phyloP scores from a whole-genome alignment of 1,140 invertebrate species.

The Varroa destructor region DNA sequence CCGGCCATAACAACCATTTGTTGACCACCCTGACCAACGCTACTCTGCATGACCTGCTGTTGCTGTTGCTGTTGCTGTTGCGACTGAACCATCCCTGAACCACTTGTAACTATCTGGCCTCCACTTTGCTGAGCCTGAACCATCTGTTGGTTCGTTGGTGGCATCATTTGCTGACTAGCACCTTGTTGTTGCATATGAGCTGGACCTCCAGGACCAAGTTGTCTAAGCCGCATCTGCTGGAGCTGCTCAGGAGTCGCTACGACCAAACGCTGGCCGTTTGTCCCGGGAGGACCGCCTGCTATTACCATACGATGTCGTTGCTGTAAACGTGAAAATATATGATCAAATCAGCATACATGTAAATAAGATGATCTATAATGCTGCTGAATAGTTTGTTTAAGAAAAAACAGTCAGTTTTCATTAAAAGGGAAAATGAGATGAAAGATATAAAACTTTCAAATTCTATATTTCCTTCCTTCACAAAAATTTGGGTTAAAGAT shows the following conservation, averaged over 20 bases:
- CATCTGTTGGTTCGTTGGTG: not conserved
- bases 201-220: conserved; percentile 1
- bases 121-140: not conserved
- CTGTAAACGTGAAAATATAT: not conserved
- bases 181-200: not conserved
- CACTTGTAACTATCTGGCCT: conserved; percentile 18
- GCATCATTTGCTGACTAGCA: not conserved
- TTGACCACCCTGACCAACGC: conserved; percentile 31
- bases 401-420: not conserved
- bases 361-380: not conserved
- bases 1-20: conserved; percentile 30
- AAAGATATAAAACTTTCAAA: no score
- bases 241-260: conserved; percentile 19
- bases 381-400: no score
- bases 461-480: no score
- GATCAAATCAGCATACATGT: not conserved
- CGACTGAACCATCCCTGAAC: conserved; percentile 31
- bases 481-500: no score
- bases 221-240: conserved; percentile 13
- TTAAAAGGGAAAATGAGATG: not conserved
- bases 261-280: conserved; percentile 20
- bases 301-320: conserved; percentile 22
- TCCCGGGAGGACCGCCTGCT: not conserved
- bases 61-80: conserved; percentile 37
- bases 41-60: conserved; percentile 35